Evolutionary conservation across 2,113 vertebrate species (phyloP).

Genomic region (Macrotus californicus): DNA sequence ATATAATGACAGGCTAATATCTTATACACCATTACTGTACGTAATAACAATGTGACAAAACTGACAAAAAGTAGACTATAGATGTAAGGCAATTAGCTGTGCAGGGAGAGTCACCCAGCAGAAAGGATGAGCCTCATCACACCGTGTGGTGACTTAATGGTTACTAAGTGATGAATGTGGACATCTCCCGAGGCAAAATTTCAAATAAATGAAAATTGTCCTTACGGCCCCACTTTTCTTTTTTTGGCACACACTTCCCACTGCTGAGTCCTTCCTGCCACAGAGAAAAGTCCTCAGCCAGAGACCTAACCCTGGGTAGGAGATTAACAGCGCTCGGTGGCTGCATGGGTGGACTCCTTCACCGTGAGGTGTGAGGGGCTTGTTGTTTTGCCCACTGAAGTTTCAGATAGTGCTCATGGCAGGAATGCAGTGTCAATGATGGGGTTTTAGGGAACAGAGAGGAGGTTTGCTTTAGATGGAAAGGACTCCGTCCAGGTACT

Average conservation of each 20-base stretch:
- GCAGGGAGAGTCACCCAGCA: constrained; percentile 8
- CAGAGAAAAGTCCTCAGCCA: not conserved
- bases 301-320: not conserved
- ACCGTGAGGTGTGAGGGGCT: not conserved
- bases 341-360: not conserved
- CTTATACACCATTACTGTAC: constrained; percentile 67
- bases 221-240: not conserved
- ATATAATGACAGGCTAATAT: constrained; percentile 72
- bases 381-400: not conserved
- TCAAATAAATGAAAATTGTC: constrained; percentile 31
- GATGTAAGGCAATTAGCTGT: constrained; percentile 56
- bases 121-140: not conserved
- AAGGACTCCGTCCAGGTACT: not conserved
- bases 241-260: not conserved
- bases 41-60: constrained; percentile 67
- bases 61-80: constrained; percentile 44
- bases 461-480: not conserved
- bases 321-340: not conserved
- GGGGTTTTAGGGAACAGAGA: not conserved
- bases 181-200: not conserved
- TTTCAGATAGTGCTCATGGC: not conserved
- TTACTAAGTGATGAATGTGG: constrained; percentile 48
- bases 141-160: constrained; percentile 34
- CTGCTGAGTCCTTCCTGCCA: not conserved
- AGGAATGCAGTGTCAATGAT: not conserved